Base-by-base conservation (phyloP, 2,797 vertebrate genomes). In the Periophthalmus magnuspinnatus region DNA sequence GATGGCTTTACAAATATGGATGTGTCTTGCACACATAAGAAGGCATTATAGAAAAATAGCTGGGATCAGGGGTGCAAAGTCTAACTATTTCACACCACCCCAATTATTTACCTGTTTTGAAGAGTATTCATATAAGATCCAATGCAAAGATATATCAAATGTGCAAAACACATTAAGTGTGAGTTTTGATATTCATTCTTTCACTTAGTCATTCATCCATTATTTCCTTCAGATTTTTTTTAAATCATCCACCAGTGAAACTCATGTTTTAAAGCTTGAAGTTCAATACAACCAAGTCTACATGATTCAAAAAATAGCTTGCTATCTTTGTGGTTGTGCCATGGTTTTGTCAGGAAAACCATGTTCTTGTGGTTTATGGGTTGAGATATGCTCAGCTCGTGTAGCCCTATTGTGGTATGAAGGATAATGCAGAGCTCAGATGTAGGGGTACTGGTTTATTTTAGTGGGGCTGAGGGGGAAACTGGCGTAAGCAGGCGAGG, bases 161-260 rank as follows among this genome's bases (percentile, higher is more conserved):
- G 97, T 99, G 97, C 97, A 99, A 99, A 97, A 98, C 97, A 98
- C 97, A 97, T 96, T 96, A 96, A 96, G 96, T 96, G 95, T 97
- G 95, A 96, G 92, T 95, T 92, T 90, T 84, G 80, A 83, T 89
- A 91, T 80, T 83, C 83, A 87, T 88, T 86, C 87, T 83, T 84
- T 89, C 86, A 88, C 87, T 90, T 85, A 85, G 76, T 84, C 90
- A 89, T 83, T 89, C 90, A 89, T 79, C 87, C 90, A 80, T 84
- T 86, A 80, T 83, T 89, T 88, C 74, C 84, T 86, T 89, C 83
- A 75, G 71, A 81, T 68, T 83, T 84, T 81, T 85, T 85, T 78
- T 82, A 76, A 89, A 89, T 90, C 84, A 81, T 74, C 85, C 80
- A 84, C 81, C 80, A 79, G 82, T 82, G 70, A 76, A 87, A 90